Base-by-base conservation (phyloP, 1,140 invertebrate species). In the Drosophila grimshawi region DNA sequence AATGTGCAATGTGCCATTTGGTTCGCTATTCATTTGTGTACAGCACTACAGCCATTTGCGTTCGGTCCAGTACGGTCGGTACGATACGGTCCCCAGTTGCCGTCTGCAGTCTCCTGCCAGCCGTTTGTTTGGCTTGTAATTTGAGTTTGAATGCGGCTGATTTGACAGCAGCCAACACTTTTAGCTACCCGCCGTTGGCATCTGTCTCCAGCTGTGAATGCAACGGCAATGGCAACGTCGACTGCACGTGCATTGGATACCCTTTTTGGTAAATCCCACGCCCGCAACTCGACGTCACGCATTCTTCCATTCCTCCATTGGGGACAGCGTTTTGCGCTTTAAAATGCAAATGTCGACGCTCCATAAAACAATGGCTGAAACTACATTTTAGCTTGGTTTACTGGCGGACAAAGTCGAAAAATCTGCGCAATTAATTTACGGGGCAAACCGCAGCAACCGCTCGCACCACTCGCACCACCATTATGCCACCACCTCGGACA, bases 121-220 rank as follows among this genome's bases (percentile, higher is more conserved):
- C 71, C 70, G 53, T 76, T 73, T 77, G 80, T 72, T 77, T 74
- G 74, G 77, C 63, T 64, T 77, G 80, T 89, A 89, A 89, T 89
- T 89, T 89, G 85, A 88, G 80, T 89, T 89, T 85, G 81, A 89
- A 89, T 83, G 80, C 85, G 75, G 61, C 85, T 88, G 85, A 89
- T 88, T 88, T 85, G 85, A 88, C 78, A 86, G 85, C 85, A 68
- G 80, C 59, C 85, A 82, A 88, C 77, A 88, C 83, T 88, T 73
- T 76, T 69, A 39, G 69, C 52, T 51, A 57, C 52, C 67, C 59
- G 61, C 37, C 51, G 51, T 30, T 60, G 59, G 60, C 62, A 60
- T 69, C 63, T 79, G 64, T 75, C 69, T 89, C 80, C 80, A 81
- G 80, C 85, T 89, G 85, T 51, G 80, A 35, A 35, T 45, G 57